A percentile compares a stretch with the other conserved stretches of the same genome.
phyloP scores from a whole-genome alignment of 2,797 vertebrate genomes.

The Gobionotothen gibberifrons region DNA sequence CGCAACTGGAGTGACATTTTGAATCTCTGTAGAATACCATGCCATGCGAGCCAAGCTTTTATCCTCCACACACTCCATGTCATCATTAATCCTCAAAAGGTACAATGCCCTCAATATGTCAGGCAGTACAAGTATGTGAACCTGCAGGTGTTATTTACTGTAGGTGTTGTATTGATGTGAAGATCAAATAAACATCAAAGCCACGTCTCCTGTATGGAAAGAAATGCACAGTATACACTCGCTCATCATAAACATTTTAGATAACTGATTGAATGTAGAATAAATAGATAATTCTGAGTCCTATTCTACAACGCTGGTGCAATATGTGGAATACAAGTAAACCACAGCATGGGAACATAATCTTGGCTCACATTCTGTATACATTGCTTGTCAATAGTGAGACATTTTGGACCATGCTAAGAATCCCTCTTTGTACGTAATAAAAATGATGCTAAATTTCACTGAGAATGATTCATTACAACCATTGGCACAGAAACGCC shows the following conservation, averaged over 20 bases:
- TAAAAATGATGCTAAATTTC: slow-evolving; percentile 4
- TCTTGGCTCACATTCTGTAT: neutral
- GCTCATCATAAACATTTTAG: neutral
- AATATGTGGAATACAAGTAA: slow-evolving; percentile 8
- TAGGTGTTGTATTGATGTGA: slow-evolving; percentile 33
- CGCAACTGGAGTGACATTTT: neutral
- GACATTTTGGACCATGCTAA: neutral
- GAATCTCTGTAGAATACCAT: neutral
- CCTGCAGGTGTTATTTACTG: slow-evolving; percentile 37
- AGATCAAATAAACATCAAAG: slow-evolving; percentile 55
- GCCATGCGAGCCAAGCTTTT: slow-evolving; percentile 27
- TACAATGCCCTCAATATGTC: slow-evolving; percentile 50
- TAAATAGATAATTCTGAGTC: neutral
- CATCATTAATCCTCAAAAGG: slow-evolving; percentile 38
- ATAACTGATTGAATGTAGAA: neutral
- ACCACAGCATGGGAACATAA: neutral
- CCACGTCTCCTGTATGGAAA: neutral
- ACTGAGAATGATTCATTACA: slow-evolving; percentile 8
- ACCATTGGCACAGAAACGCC: slow-evolving; percentile 10
- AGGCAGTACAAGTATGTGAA: slow-evolving; percentile 15
- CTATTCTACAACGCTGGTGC: neutral
- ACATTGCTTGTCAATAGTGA: neutral
- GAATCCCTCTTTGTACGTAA: neutral
- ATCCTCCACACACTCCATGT: slow-evolving; percentile 34
- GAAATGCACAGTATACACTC: neutral